Base-by-base conservation (phyloP, 2,113 vertebrate genomes). In the Crocuta crocuta region DNA sequence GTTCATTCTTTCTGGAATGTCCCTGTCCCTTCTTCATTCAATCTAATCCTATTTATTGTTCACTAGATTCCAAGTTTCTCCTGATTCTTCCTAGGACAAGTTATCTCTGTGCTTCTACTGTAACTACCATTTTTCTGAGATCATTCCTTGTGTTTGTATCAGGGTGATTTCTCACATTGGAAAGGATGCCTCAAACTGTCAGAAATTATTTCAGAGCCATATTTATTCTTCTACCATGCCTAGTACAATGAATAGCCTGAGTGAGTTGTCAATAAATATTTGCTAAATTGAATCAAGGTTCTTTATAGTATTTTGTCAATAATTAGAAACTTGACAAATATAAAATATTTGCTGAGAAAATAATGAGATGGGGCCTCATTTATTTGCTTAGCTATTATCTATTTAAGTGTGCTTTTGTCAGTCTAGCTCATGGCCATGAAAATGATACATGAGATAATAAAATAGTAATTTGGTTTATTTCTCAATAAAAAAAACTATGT, bases 391-490 rank as follows among this genome's bases (percentile, higher is more conserved):
- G 31, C 28, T 89, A 63, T 89, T 84, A 61, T 61, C 31, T 19
- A 3, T 43, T 73, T 93, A 74, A 93, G 13, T 53, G 48, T 68
- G 39, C 28, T 80, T 91, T 63, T 89, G 17, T 95, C 28, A 80
- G 4, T 94, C 35, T 78, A 81, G 21, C 28, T 85, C 19, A 53
- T 39, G 28, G 53, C 17, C 71, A 65, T 78, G 55, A 66, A 81
- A 92, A 91, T 76, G 7, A 94, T 81, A 89, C 15, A 82, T 65
- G 26, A 89, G 78, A 70, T 92, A 91, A 94, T 91, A 26, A 96
- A 91, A 89, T 63, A 81, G 78, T 71, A 86, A 96, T 89, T 86
- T 81, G 85, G 61, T 95, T 90, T 66, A 91, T 65, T 95, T 94
- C 26, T 10, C n/a, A 68, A 76, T 86, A 81, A 61, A 91, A 91